Conservation (phyloP, 2,113 vertebrate genomes). For the Scatophagus argus region DNA sequence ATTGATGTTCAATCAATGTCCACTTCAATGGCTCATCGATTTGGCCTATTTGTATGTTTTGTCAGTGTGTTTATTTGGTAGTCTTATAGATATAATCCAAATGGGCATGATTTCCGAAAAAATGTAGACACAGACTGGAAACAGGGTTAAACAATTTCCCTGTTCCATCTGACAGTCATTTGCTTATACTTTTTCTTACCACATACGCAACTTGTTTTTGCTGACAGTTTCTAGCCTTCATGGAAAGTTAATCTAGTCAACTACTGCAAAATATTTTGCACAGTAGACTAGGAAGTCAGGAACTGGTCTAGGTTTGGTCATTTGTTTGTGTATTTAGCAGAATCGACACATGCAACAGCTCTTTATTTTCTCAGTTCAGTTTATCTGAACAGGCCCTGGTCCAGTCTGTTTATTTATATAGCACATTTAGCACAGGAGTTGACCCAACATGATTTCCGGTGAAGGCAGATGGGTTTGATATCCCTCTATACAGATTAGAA, state of each 20-base stretch:
- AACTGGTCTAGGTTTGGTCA: neutral
- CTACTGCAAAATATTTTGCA: neutral
- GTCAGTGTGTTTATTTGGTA: neutral
- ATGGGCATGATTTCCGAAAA: neutral
- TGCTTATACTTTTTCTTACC: too few species aligned
- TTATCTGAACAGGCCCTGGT: neutral
- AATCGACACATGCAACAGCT: neutral
- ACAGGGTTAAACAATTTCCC: neutral
- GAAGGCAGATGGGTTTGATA: too few species aligned
- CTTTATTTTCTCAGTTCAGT: neutral
- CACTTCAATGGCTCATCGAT: neutral
- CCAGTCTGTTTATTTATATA: too few species aligned
- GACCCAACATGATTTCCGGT: too few species aligned
- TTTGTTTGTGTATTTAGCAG: neutral
- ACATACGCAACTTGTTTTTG: neutral
- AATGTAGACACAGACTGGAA: neutral
- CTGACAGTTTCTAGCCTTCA: neutral
- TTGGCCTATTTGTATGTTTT: neutral
- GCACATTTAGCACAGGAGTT: too few species aligned
- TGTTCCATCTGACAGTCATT: too few species aligned
- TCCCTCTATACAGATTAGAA: too few species aligned
- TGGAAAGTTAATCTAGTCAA: neutral
- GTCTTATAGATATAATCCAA: neutral
- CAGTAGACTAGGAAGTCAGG: neutral
- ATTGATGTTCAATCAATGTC: conserved; percentile 23